Percentiles rank a stretch among this genome's conserved stretches.
Conservation (phyloP, 2,797 vertebrate species). For the Coregonus sp. region DNA sequence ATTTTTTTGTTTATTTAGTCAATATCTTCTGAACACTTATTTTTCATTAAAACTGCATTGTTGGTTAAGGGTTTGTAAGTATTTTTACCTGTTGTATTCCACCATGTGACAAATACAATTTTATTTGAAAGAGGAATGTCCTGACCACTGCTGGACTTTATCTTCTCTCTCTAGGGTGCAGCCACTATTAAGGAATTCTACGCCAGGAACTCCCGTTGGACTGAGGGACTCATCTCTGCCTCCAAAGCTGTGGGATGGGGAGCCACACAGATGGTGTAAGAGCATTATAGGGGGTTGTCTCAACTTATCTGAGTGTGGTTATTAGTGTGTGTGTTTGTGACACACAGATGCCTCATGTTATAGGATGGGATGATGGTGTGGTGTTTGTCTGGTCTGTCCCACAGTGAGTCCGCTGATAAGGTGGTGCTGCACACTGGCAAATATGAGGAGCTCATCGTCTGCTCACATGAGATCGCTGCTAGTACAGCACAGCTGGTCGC, state of each 20-base stretch:
- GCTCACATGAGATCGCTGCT: conserved; percentile 95
- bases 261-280: conserved; percentile 96
- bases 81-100: no score
- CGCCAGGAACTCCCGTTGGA: conserved; percentile 97
- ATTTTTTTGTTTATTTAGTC: no score
- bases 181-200: conserved; percentile 95
- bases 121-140: no score
- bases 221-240: conserved; percentile 96
- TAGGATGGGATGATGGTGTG: not conserved
- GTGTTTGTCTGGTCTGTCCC: conserved; percentile 5
- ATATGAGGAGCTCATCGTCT: conserved; percentile 95
- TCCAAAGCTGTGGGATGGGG: conserved; percentile 99
- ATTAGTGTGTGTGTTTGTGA: not conserved
- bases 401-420: conserved; percentile 93
- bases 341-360: not conserved
- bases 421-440: conserved; percentile 94
- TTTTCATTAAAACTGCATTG: no score
- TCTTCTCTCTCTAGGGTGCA: conserved; percentile 80
- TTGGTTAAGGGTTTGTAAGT: no score
- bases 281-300: conserved; percentile 38
- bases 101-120: no score
- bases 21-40: no score
- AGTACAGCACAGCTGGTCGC: conserved; percentile 98
- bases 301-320: not conserved
- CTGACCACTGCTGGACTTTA: not conserved